These are phyloP conservation scores for Leptinotarsa defecta DNA, from an alignment of 1,140 invertebrate species.

Conservation along the genomic window DNA sequence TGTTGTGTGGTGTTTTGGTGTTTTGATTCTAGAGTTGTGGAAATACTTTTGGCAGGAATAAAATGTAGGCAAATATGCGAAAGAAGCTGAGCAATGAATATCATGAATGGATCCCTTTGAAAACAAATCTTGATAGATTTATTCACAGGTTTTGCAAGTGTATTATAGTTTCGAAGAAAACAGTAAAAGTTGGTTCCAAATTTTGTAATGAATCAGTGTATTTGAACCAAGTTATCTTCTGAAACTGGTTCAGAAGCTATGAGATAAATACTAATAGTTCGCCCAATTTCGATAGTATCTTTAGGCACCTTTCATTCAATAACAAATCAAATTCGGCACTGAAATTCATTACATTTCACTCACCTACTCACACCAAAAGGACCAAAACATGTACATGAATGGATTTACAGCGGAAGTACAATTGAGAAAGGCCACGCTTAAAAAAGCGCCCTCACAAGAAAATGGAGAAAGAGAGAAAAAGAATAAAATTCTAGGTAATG, in stretches of 20 bases:
- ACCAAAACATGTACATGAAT: constrained; percentile 3
- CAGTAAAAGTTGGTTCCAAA: not conserved
- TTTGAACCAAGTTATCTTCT: not conserved
- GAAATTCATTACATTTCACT: constrained; percentile 5
- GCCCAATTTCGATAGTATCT: not conserved
- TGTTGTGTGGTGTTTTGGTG: too few relatives aligned
- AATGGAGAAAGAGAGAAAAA: constrained; percentile 42
- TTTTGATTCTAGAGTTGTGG: too few relatives aligned
- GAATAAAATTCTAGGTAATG: constrained; percentile 43
- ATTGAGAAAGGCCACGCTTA: constrained; percentile 41
- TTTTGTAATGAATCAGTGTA: constrained; percentile 3
- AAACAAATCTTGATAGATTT: too few relatives aligned
- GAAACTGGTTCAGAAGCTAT: not conserved
- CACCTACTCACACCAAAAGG: not conserved
- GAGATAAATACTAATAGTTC: not conserved
- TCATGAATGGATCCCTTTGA: too few relatives aligned
- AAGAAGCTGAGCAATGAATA: too few relatives aligned
- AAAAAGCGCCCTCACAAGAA: constrained; percentile 29
- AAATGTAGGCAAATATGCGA: too few relatives aligned
- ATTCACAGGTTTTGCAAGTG: too few relatives aligned
- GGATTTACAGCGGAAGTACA: constrained; percentile 41
- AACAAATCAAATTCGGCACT: not conserved
- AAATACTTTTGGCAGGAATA: too few relatives aligned
- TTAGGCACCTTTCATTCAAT: not conserved
- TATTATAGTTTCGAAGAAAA: not conserved